Base-by-base conservation (phyloP, 2,797 vertebrate genomes). In the Enteromius argenteus region DNA sequence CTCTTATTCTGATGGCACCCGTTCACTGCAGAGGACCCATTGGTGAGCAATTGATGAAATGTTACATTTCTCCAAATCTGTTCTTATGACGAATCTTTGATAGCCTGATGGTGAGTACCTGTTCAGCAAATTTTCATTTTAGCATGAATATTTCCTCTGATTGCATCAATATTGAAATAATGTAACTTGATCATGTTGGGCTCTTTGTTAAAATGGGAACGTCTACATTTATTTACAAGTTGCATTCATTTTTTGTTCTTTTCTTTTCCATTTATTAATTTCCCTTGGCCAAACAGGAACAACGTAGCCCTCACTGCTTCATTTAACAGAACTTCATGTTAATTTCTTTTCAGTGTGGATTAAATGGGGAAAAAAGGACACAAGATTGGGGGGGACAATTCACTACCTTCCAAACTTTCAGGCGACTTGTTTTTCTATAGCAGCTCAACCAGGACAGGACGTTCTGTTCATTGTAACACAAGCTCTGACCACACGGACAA, bases 381-480 rank as follows among this genome's bases (percentile, higher is more conserved):
- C 44, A 1, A 79, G 42, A 66, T 32, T 44, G 21, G 17, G 7
- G 53, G 39, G 14, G 27, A 39, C 13, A 37, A 53, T 69, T 79
- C 42, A 79, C 77, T 49, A 21, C 27, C 42, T 67, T 80, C 64
- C 46, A 68, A 80, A 80, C 46, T 69, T 69, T 56, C n/a, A 39
- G 21, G 23, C 37, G 27, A 56, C 44, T 83, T 23, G 64, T 58
- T 77, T 7, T 67, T 77, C 62, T 69, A 39, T 19, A 44, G 23
- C 27, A 19, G 39, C 21, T 68, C 14, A 51, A 78, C 68, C 30
- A 75, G 79, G 15, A 66, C 30, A 74, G 81, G 84, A 82, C 64
- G 27, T 76, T 81, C 81, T 71, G 39, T 77, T 73, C 30, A 62
- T 62, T 35, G 51, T 69, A 74, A 82, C 46, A 62, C 80, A 64